phyloP scores from a whole-genome alignment of 2,888 invertebrate genomes.

The Drosophila nr. perissopoda region DNA sequence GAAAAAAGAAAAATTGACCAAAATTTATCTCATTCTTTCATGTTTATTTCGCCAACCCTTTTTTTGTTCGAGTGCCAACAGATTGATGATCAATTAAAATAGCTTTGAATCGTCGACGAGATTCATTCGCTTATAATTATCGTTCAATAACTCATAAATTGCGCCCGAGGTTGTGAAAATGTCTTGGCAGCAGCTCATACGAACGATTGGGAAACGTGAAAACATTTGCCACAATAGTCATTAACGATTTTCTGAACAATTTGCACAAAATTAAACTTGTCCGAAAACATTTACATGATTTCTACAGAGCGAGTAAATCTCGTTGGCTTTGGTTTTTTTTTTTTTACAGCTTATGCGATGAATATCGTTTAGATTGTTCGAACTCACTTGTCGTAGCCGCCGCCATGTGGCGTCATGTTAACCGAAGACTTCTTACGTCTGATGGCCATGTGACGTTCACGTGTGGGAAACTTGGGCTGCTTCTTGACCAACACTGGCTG shows the following conservation, averaged over 20 bases:
- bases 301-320: not conserved
- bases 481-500: constrained; percentile 85
- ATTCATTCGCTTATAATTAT: constrained; percentile 67
- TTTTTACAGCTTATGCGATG: not conserved
- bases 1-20: constrained; percentile 13
- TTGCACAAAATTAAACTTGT: constrained; percentile 12
- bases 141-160: constrained; percentile 66
- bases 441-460: constrained; percentile 89
- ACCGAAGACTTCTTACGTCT: constrained; percentile 86
- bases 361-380: constrained; percentile 17
- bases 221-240: constrained; percentile 25
- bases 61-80: constrained; percentile 28
- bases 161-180: constrained; percentile 25
- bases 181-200: constrained; percentile 11
- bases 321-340: not conserved
- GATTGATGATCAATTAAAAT: constrained; percentile 80
- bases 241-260: constrained; percentile 29
- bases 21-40: constrained; percentile 42
- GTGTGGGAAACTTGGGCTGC: constrained; percentile 89
- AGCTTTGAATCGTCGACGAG: constrained; percentile 43
- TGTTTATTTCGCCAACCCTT: constrained; percentile 20
- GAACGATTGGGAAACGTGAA: constrained; percentile 35
- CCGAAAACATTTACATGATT: constrained; percentile 17
- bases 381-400: constrained; percentile 41
- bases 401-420: constrained; percentile 45